phyloP scores from a whole-genome alignment of 1,140 invertebrate genomes.

The Drosophila nigrodunni region DNA sequence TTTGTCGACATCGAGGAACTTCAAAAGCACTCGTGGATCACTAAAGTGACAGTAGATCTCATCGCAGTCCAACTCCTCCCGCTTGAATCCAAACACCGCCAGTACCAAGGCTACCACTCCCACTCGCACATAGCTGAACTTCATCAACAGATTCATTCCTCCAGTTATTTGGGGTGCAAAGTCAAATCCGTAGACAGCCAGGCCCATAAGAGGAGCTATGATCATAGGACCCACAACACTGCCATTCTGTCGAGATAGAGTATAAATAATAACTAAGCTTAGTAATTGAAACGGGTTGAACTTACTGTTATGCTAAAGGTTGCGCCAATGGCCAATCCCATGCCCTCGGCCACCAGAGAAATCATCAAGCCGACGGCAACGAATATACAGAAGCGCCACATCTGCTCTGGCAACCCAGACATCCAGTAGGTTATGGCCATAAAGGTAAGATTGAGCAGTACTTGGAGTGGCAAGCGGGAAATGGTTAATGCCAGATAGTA shows the following conservation, averaged over 20 bases:
- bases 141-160: constrained; percentile 87
- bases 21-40: constrained; percentile 86
- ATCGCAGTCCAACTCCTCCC: constrained; percentile 86
- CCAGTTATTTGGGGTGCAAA: constrained; percentile 87
- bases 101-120: constrained; percentile 87
- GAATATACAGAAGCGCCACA: constrained; percentile 86
- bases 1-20: constrained; percentile 86
- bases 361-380: constrained; percentile 86
- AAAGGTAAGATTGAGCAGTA: constrained; percentile 87
- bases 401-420: constrained; percentile 86
- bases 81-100: constrained; percentile 87
- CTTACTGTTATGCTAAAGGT: constrained; percentile 88
- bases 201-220: constrained; percentile 87
- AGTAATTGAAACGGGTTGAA: constrained; percentile 8
- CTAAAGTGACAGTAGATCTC: constrained; percentile 88
- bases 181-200: constrained; percentile 89
- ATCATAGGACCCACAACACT: constrained; percentile 87
- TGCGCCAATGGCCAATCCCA: constrained; percentile 88
- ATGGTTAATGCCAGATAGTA: constrained; percentile 92
- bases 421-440: constrained; percentile 87
- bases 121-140: constrained; percentile 87
- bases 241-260: constrained; percentile 86
- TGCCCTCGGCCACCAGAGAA: constrained; percentile 87
- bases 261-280: not conserved
- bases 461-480: constrained; percentile 87